Evolutionary conservation across 1,140 invertebrate species (phyloP).

Genomic region (Apis cerana): DNA sequence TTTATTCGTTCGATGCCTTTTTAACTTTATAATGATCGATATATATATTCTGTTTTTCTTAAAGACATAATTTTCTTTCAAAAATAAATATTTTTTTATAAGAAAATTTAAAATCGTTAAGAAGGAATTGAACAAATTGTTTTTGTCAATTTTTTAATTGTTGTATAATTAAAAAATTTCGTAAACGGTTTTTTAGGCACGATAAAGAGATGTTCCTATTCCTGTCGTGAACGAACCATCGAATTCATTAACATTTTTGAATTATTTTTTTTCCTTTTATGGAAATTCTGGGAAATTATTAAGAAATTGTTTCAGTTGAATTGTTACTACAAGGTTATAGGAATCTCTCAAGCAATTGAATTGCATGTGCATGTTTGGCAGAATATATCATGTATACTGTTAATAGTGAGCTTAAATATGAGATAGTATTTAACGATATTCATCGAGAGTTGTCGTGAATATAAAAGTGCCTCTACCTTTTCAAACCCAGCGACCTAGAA

Average conservation of each 20-base stretch:
- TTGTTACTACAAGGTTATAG: slow-evolving; percentile 51
- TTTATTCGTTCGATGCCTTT: slow-evolving; percentile 34
- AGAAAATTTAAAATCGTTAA: slow-evolving; percentile 5
- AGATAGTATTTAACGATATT: slow-evolving; percentile 73
- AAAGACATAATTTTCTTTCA: background rate
- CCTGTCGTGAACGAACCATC: slow-evolving; percentile 45
- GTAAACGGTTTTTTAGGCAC: slow-evolving; percentile 23
- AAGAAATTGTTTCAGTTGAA: background rate
- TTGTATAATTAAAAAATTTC: slow-evolving; percentile 34
- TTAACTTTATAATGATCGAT: background rate
- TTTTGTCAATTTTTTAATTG: slow-evolving; percentile 44
- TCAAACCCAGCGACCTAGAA: slow-evolving; percentile 20
- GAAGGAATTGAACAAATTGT: slow-evolving; percentile 44
- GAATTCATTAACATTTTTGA: slow-evolving; percentile 55
- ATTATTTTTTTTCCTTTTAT: slow-evolving; percentile 4
- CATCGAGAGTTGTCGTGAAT: slow-evolving; percentile 30
- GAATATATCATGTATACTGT: slow-evolving; percentile 77
- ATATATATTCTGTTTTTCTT: background rate
- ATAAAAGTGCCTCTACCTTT: slow-evolving; percentile 21
- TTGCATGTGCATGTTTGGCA: slow-evolving; percentile 76
- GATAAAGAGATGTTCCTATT: slow-evolving; percentile 52
- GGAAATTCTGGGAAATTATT: too few relatives aligned
- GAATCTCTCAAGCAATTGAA: slow-evolving; percentile 68
- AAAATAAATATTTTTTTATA: background rate
- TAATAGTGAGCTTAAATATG: slow-evolving; percentile 81